phyloP scores from a whole-genome alignment of 2,113 vertebrate genomes.

The Pipa parva region DNA sequence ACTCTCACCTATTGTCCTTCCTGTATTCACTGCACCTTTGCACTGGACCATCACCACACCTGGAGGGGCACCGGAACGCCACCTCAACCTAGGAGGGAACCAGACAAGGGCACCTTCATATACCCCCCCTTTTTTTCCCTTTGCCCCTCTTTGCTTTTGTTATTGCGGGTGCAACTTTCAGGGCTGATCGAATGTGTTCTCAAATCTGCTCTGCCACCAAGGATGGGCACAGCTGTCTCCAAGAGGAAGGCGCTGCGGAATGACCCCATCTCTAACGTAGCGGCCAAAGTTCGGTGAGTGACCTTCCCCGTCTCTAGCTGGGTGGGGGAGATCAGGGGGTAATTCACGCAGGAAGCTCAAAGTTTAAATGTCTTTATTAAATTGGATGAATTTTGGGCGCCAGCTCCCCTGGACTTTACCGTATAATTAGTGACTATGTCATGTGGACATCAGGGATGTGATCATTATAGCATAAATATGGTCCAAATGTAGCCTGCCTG shows the following conservation, averaged over 20 bases:
- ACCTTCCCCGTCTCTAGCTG: neutral
- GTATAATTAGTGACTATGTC: too few species aligned
- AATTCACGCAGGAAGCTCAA: too few species aligned
- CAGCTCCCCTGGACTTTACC: too few species aligned
- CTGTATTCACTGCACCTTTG: neutral
- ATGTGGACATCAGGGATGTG: too few species aligned
- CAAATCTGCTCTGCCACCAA: slow-evolving; percentile 50
- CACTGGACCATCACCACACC: neutral
- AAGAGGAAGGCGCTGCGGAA: slow-evolving; percentile 85
- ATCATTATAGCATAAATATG: too few species aligned
- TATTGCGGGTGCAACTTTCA: neutral
- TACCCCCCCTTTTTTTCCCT: too few species aligned
- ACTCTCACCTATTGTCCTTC: neutral
- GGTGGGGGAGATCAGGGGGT: neutral
- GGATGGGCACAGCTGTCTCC: slow-evolving; percentile 91
- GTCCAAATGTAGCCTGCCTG: too few species aligned
- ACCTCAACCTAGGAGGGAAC: too few species aligned
- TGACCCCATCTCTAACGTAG: slow-evolving; percentile 88
- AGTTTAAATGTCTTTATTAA: too few species aligned
- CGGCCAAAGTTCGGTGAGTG: slow-evolving; percentile 91
- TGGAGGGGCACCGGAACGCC: neutral
- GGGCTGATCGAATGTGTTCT: slow-evolving; percentile 44
- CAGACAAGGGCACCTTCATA: neutral
- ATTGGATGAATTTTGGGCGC: too few species aligned
- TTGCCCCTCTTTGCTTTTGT: neutral